phyloP scores from a whole-genome alignment of 2,113 vertebrate species.

The Pomatostomus ruficeps region DNA sequence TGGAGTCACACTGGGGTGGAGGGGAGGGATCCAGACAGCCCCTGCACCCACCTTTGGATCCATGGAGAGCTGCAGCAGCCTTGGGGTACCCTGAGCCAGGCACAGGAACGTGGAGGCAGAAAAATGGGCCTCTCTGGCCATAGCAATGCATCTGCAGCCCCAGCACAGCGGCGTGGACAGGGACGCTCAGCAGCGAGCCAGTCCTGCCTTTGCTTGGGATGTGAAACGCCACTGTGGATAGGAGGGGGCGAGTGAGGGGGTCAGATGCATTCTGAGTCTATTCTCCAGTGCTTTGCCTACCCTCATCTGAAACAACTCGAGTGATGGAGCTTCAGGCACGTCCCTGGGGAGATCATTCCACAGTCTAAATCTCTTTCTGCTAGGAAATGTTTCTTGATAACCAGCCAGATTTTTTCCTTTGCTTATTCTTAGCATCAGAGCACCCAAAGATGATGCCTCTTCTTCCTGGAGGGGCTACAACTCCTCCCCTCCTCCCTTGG shows the following conservation, averaged over 20 bases:
- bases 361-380: constrained; percentile 39
- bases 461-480: background rate
- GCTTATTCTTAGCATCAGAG: constrained; percentile 12
- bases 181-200: background rate
- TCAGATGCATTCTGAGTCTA: background rate
- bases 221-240: background rate
- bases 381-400: constrained; percentile 46
- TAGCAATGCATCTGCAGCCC: background rate
- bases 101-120: background rate
- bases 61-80: background rate
- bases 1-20: background rate
- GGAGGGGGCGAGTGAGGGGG: background rate
- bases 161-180: background rate
- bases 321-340: constrained; percentile 6
- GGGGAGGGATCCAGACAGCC: background rate
- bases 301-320: constrained; percentile 4
- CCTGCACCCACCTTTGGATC: background rate
- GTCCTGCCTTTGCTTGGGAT: background rate
- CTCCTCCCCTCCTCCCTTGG: background rate
- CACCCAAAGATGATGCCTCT: background rate
- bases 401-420: constrained; percentile 5
- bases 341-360: constrained; percentile 36
- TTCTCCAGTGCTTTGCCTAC: background rate
- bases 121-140: background rate
- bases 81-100: background rate